phyloP scores from a whole-genome alignment of 1,140 invertebrate genomes.

The Drosophila orena region DNA sequence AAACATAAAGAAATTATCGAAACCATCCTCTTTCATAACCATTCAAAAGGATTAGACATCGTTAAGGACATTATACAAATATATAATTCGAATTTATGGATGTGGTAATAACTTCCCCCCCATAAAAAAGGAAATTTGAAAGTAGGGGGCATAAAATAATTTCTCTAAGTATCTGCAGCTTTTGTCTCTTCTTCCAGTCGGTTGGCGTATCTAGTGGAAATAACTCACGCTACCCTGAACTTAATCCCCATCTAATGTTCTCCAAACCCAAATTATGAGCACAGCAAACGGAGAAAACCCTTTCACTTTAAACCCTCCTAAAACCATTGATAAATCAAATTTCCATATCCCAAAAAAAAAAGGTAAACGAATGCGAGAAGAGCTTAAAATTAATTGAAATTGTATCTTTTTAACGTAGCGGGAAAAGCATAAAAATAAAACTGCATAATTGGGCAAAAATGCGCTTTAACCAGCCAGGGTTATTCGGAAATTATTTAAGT shows the following conservation, averaged over 20 bases:
- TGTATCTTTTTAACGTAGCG: slow-evolving; percentile 36
- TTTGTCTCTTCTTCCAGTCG: slow-evolving; percentile 31
- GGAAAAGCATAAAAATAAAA: slow-evolving; percentile 47
- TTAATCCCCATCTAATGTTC: slow-evolving; percentile 34
- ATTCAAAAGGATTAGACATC: slow-evolving; percentile 38
- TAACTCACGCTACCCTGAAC: slow-evolving; percentile 35
- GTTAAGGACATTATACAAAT: slow-evolving; percentile 46
- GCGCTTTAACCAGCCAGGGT: slow-evolving; percentile 44
- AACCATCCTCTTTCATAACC: slow-evolving; percentile 10
- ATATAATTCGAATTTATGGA: slow-evolving; percentile 51
- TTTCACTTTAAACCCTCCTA: slow-evolving; percentile 27
- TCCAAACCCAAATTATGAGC: slow-evolving; percentile 57
- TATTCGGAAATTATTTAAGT: slow-evolving; percentile 63
- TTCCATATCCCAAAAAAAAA: slow-evolving; percentile 22
- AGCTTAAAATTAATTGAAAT: slow-evolving; percentile 80
- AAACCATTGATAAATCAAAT: slow-evolving; percentile 54
- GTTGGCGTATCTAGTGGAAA: slow-evolving; percentile 27
- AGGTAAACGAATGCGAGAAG: slow-evolving; percentile 36
- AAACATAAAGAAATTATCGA: slow-evolving; percentile 7
- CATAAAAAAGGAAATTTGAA: not conserved
- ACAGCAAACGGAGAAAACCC: slow-evolving; percentile 43
- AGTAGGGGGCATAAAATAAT: slow-evolving; percentile 14
- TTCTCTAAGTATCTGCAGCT: slow-evolving; percentile 21
- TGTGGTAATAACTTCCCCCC: slow-evolving; percentile 31
- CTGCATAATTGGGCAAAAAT: slow-evolving; percentile 65